These are phyloP conservation scores for Aeoliscus strigatus DNA, from an alignment of 2,797 vertebrate species.

Conservation along the genomic window DNA sequence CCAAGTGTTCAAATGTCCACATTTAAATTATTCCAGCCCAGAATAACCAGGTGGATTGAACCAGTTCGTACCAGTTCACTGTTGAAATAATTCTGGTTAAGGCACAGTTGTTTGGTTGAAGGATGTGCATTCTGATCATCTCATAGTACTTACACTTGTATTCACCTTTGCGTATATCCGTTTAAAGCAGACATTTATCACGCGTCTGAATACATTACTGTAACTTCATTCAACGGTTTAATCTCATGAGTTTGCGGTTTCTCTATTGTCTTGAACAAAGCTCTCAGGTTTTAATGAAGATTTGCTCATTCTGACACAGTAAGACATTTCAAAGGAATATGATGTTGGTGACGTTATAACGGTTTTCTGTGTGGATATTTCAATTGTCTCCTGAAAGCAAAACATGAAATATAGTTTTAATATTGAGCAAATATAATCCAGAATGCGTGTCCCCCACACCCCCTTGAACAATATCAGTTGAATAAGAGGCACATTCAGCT, in stretches of 20 bases:
- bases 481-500: neutral
- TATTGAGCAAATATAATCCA: neutral
- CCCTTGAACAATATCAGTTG: neutral
- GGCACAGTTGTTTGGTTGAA: too few relatives aligned
- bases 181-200: too few relatives aligned
- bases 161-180: too few relatives aligned
- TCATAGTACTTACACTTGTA: too few relatives aligned
- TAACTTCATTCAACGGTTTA: too few relatives aligned
- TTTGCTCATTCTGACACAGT: neutral
- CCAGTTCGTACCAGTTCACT: conserved; percentile 42
- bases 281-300: neutral
- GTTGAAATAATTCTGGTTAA: too few relatives aligned
- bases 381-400: neutral
- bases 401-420: conserved; percentile 28
- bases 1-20: conserved; percentile 5
- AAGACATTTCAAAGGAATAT: neutral
- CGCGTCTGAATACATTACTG: too few relatives aligned
- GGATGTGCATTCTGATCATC: too few relatives aligned
- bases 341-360: conserved; percentile 6
- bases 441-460: neutral
- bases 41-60: conserved; percentile 11
- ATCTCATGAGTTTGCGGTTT: too few relatives aligned
- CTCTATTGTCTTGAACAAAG: too few relatives aligned
- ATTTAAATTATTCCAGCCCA: conserved; percentile 16
- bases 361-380: neutral